Evolutionary conservation across 2,113 vertebrate species (phyloP).

Genomic region (Oncorhynchus kisutch): DNA sequence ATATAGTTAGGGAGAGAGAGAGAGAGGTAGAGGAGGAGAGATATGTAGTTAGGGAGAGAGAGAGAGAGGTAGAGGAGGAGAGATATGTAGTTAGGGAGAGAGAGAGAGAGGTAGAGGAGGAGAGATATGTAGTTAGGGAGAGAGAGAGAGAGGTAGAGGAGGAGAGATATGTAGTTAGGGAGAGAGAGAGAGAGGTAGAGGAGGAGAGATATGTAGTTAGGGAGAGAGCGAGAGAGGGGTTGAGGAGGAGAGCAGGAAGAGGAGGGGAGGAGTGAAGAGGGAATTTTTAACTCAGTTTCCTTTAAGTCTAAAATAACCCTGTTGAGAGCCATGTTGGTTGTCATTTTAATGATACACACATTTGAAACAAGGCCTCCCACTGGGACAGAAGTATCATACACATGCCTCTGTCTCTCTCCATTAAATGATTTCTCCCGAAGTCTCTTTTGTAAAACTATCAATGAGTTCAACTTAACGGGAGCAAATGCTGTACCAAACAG

Average conservation of each 20-base stretch:
- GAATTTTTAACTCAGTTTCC: too few relatives aligned
- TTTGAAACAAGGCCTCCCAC: slow-evolving; percentile 37
- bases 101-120: neutral
- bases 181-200: neutral
- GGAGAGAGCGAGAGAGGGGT: neutral
- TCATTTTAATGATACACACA: neutral
- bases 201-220: neutral
- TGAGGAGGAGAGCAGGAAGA: neutral
- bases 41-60: too few relatives aligned
- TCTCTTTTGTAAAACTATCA: neutral
- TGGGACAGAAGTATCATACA: slow-evolving; percentile 27
- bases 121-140: neutral
- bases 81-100: too few relatives aligned
- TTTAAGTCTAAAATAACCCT: too few relatives aligned
- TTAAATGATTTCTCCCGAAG: slow-evolving; percentile 39
- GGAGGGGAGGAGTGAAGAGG: neutral
- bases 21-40: neutral
- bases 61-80: too few relatives aligned
- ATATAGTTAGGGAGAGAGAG: neutral
- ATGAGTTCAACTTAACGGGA: neutral
- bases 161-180: neutral
- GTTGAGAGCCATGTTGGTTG: too few relatives aligned
- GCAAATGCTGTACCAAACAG: neutral
- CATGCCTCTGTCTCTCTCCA: slow-evolving; percentile 19
- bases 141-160: neutral